Evolutionary conservation across 2,113 vertebrate species (phyloP).

Genomic region (Hippocampus abdominalis): DNA sequence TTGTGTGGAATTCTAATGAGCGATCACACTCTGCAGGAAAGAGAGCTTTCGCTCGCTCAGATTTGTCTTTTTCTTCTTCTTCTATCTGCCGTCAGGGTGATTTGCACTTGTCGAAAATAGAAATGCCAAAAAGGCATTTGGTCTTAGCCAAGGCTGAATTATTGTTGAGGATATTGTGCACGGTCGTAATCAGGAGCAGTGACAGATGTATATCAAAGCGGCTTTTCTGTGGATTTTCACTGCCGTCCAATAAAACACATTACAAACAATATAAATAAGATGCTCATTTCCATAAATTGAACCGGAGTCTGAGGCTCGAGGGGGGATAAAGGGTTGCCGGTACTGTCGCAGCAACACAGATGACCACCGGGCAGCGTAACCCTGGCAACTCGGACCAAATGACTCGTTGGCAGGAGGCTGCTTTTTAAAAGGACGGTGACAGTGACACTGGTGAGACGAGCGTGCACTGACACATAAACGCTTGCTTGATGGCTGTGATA

Average conservation of each 20-base stretch:
- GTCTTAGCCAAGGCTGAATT: constrained; percentile 50
- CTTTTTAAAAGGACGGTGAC: constrained; percentile 36
- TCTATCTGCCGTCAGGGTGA: constrained; percentile 47
- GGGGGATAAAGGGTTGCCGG: not conserved
- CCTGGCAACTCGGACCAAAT: constrained; percentile 63
- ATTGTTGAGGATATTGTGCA: constrained; percentile 58
- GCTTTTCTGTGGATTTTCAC: constrained; percentile 42
- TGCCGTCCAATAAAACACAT: constrained; percentile 57
- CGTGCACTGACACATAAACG: not conserved
- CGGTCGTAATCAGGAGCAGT: constrained; percentile 34
- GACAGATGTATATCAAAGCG: constrained; percentile 52
- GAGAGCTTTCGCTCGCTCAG: constrained; percentile 42
- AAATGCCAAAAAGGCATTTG: constrained; percentile 55
- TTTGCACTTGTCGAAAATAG: constrained; percentile 59
- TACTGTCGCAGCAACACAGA: constrained; percentile 42
- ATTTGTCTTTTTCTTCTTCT: not conserved
- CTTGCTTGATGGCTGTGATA: not conserved
- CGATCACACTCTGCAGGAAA: constrained; percentile 55
- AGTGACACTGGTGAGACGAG: constrained; percentile 16
- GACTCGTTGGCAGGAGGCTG: constrained; percentile 39
- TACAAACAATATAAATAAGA: constrained; percentile 45
- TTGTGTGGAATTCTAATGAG: constrained; percentile 69
- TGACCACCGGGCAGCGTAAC: constrained; percentile 50
- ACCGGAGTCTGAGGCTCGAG: constrained; percentile 23
- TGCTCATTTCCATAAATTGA: constrained; percentile 28